These are phyloP conservation scores for Phaethon lepturus DNA, from an alignment of 2,113 vertebrate genomes.

Conservation along the genomic window DNA sequence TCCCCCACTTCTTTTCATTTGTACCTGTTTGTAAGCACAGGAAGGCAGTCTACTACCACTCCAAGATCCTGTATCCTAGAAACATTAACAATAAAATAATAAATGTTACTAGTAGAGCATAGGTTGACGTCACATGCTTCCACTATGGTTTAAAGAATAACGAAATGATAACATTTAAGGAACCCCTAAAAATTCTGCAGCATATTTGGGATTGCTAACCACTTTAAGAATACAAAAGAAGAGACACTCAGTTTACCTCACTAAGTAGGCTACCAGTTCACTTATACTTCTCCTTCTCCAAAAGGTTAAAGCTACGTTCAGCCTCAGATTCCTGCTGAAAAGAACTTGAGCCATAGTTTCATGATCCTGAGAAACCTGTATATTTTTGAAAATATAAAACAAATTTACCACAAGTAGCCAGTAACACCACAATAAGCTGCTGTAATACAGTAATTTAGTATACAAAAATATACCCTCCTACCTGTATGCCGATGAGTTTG, in stretches of 20 bases:
- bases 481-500: not conserved
- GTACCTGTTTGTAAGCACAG: constrained; percentile 91
- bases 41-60: constrained; percentile 92
- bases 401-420: not conserved
- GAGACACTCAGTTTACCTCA: constrained; percentile 81
- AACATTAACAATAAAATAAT: constrained; percentile 16
- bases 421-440: not conserved
- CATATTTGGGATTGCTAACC: not conserved
- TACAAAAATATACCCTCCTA: not conserved
- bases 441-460: not conserved
- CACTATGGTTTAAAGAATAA: not conserved
- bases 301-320: constrained; percentile 91
- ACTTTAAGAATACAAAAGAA: not conserved
- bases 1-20: not conserved
- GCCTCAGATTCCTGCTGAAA: constrained; percentile 88
- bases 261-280: constrained; percentile 90
- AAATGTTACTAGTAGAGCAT: not conserved
- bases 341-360: constrained; percentile 88
- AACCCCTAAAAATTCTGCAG: not conserved
- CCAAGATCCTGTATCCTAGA: constrained; percentile 90
- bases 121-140: not conserved
- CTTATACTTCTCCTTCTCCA: constrained; percentile 90
- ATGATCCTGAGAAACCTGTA: constrained; percentile 89
- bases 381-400: not conserved
- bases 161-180: not conserved